Conservation (phyloP, 2,797 vertebrate genomes). For the Parauchenoglanis ngamensis region DNA sequence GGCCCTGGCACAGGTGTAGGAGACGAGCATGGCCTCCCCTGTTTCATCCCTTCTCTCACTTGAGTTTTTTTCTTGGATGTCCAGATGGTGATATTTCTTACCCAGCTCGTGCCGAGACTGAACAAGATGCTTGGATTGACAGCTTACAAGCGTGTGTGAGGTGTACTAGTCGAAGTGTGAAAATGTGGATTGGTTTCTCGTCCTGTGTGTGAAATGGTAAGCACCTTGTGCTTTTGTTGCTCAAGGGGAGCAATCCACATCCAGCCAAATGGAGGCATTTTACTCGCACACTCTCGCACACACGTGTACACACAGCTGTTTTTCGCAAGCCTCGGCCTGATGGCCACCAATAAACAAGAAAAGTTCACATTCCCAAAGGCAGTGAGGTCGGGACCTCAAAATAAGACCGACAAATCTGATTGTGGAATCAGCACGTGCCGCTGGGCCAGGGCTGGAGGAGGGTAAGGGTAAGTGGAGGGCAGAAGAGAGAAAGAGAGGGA, state of each 20-base stretch:
- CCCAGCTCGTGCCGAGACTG: not conserved
- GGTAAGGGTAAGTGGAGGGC: conserved; percentile 63
- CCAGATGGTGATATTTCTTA: not conserved
- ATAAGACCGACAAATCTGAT: conserved; percentile 67
- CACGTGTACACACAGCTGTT: conserved; percentile 59
- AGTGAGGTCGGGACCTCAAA: conserved; percentile 66
- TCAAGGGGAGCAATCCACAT: conserved; percentile 58
- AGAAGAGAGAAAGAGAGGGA: conserved; percentile 56
- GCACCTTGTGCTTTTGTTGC: conserved; percentile 47
- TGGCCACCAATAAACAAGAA: conserved; percentile 66
- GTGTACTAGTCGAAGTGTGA: conserved; percentile 48
- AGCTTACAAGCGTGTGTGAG: conserved; percentile 23
- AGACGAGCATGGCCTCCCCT: conserved; percentile 7
- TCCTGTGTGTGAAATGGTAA: conserved; percentile 39
- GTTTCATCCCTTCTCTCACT: not conserved
- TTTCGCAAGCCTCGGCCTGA: conserved; percentile 57
- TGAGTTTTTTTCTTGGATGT: not conserved
- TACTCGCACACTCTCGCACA: conserved; percentile 50
- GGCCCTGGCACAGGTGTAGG: conserved; percentile 46
- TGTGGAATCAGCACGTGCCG: conserved; percentile 63
- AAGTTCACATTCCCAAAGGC: conserved; percentile 68
- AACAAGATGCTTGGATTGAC: conserved; percentile 13
- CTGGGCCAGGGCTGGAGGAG: conserved; percentile 57
- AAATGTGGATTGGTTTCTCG: conserved; percentile 39
- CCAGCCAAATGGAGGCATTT: conserved; percentile 63